Base-by-base conservation (phyloP, 1,140 invertebrate species). In the Vanessa tameamea region DNA sequence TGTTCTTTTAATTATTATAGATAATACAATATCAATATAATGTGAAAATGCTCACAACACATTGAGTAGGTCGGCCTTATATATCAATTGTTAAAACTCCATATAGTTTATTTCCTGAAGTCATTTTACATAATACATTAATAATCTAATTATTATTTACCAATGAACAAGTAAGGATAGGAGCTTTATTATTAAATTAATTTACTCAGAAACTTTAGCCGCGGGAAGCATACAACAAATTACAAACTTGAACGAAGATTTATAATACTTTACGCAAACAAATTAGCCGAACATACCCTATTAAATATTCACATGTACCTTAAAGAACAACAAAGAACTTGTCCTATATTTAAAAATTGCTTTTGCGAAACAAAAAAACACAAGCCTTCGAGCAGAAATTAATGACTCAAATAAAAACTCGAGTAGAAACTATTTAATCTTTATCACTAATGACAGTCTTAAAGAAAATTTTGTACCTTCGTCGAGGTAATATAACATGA, bases 401-500 rank as follows among this genome's bases (percentile, higher is more conserved):
- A 75, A 75, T 75, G 69, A 75, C 23, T 63, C 59, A 50, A 61
- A 51, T 71, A 65, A 69, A 65, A 69, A 66, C 43, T 70, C 55
- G 47, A 67, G 55, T 63, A 63, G 50, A 75, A 70, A 70, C 69
- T 71, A 71, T 71, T 71, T 71, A 64, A 68, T 73, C 65, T 68
- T 43, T 61, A 61, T 31, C 57, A 23, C 59, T 73, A 64, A 61
- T 68, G 47, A 53, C 72, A 48, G 65, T 73, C 23, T 64, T 73
- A 47, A 51, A 59, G 5, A 47, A 43, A 66, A 66, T 57, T 66
- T 72, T 65, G 64, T 63, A 71, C 63, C 68, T 79, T 73, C 71
- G 73, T 80, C 80, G 77, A 78, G 71, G 64, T 76, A 72, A 71
- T 71, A 71, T 66, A 50, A 67, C 74, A 37, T 70, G 73, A 75